Evolutionary conservation across 1,140 invertebrate genomes (phyloP), one percentile per base, ranked within the genome.

Genomic region (Leptinotarsa texana): DNA sequence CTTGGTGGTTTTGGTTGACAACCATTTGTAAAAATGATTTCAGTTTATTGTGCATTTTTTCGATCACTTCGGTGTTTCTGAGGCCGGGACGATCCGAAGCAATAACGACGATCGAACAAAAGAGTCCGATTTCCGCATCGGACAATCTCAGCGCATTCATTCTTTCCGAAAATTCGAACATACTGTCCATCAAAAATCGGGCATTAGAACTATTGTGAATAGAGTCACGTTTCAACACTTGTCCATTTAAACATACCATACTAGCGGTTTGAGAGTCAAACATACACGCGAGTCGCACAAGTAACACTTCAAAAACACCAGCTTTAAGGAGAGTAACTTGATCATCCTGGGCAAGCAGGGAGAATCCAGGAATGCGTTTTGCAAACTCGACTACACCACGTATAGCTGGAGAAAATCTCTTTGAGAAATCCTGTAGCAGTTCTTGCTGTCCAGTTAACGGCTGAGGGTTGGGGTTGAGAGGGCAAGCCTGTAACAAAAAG

Each of bases 361-460:
- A 91, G 88, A 99, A 99, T 70, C 97, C 97, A 74, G 98, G 97
- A 79, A 99, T 96, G 78, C 95, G 92, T 84, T 98, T 98, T 78
- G 97, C 97, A 86, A 99, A 99, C 84, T 98, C 96, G 63, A 99
- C 97, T 3, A 99, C 97, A 67, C 96, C 97, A 80, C 96, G 94
- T 80, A 99, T 98, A 51, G 96, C 96, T 75, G 96, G 96, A 18
- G 96, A 96, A 86, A 98, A 97, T 82, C 96, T 89, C 86, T 97
- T 94, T 67, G 94, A 96, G 85, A 97, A 97, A 82, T 96, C 94
- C 85, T 96, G 94, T 13, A 93, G 84, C 42, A 92, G 83, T 84
- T 95, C 93, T 79, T 94, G 94, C 82, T 95, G 93, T 13, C 90
- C 90, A 65, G 90, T 90, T 77, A 92, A 85, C 65, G 95, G 91